These are phyloP conservation scores for Pedetes capensis DNA, from an alignment of 2,113 vertebrate genomes.

Conservation along the genomic window DNA sequence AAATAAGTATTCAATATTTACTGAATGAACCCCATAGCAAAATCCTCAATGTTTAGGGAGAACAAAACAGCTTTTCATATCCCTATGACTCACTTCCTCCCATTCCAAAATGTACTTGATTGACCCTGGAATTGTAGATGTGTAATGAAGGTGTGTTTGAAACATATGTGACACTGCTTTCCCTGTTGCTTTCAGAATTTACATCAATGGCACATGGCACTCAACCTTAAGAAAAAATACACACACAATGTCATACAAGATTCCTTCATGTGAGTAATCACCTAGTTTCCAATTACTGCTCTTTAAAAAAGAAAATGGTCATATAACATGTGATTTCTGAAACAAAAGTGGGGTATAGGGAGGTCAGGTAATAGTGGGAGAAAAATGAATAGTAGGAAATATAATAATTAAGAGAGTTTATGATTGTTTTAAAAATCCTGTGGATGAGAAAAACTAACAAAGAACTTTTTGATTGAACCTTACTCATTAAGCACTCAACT, in stretches of 20 bases:
- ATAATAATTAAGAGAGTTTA: conserved; percentile 36
- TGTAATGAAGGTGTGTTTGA: neutral
- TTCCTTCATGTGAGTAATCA: neutral
- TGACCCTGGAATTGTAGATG: neutral
- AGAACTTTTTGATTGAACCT: conserved; percentile 24
- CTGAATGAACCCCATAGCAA: conserved; percentile 12
- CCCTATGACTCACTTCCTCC: neutral
- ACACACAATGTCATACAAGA: neutral
- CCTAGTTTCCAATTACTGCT: conserved; percentile 27
- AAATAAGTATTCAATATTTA: neutral
- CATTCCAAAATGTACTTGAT: neutral
- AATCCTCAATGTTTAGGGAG: neutral
- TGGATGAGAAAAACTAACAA: conserved; percentile 48
- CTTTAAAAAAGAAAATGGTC: conserved; percentile 51
- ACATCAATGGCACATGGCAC: neutral
- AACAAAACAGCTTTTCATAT: neutral
- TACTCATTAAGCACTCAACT: conserved; percentile 22
- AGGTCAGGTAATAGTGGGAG: neutral
- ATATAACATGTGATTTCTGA: conserved; percentile 53
- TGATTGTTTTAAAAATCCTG: conserved; percentile 24
- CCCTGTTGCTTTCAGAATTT: neutral
- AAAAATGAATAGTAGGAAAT: conserved; percentile 36
- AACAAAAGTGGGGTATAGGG: neutral
- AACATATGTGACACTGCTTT: neutral
- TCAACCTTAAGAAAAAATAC: conserved; percentile 3